Percentiles rank a stretch among this genome's conserved stretches.
Conservation (phyloP, 2,888 invertebrate genomes). For the Congeria kusceri region DNA sequence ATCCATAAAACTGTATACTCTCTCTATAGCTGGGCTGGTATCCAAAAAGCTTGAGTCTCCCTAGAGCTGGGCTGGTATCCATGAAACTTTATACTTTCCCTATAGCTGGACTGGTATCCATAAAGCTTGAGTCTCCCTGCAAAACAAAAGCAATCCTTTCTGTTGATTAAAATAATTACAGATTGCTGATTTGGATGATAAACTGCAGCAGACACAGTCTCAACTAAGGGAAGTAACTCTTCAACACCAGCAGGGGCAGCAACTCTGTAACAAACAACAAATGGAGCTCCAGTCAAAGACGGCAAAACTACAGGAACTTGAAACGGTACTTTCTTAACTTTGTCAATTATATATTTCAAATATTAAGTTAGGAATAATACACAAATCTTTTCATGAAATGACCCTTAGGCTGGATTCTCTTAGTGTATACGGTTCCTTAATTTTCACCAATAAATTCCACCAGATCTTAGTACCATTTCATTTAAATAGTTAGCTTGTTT, state of each 20-base stretch:
- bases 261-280: constrained; percentile 71
- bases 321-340: constrained; percentile 70
- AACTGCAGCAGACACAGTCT: constrained; percentile 70
- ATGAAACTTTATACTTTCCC: no score
- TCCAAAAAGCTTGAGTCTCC: neutral
- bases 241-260: constrained; percentile 71
- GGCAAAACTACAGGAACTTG: constrained; percentile 70
- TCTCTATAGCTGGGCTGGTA: neutral
- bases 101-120: no score
- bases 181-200: constrained; percentile 79
- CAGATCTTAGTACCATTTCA: no score
- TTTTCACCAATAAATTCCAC: no score
- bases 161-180: constrained; percentile 30
- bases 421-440: no score
- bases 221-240: constrained; percentile 74
- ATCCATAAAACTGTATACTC: no score
- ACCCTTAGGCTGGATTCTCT: no score
- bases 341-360: no score
- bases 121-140: neutral
- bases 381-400: no score
- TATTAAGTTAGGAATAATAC: no score
- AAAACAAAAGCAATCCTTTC: neutral
- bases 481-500: no score
- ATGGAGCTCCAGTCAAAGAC: constrained; percentile 74
- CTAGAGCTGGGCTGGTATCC: no score